phyloP scores from a whole-genome alignment of 1,140 invertebrate genomes.

The Cataglyphis hispanica region DNA sequence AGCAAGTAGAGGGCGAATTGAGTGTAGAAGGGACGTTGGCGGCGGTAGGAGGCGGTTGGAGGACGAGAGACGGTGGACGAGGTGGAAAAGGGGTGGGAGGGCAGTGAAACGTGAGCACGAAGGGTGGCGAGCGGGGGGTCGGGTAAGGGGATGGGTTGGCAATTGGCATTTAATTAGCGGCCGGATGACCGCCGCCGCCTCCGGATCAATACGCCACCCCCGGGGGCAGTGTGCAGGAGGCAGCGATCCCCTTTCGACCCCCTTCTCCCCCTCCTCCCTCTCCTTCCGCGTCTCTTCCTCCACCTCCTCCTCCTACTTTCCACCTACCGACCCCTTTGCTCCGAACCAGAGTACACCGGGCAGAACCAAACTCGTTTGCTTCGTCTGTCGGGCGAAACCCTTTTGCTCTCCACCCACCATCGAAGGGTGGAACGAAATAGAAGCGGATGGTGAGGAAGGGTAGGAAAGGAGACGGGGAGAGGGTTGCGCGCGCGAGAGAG shows the following conservation, averaged over 20 bases:
- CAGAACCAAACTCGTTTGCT: slow-evolving; percentile 75
- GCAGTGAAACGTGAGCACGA: slow-evolving; percentile 63
- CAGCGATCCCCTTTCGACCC: slow-evolving; percentile 77
- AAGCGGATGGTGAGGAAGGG: slow-evolving; percentile 11
- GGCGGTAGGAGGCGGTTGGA: slow-evolving; percentile 65
- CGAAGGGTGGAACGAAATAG: slow-evolving; percentile 58
- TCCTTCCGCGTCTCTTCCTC: slow-evolving; percentile 74
- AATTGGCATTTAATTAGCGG: slow-evolving; percentile 87
- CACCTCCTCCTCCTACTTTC: slow-evolving; percentile 72
- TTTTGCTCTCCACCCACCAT: slow-evolving; percentile 60
- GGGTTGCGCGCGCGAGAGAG: slow-evolving; percentile 48
- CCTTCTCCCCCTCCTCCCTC: slow-evolving; percentile 11
- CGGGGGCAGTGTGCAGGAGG: slow-evolving; percentile 85
- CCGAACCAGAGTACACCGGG: slow-evolving; percentile 62
- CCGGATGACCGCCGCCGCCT: slow-evolving; percentile 85
- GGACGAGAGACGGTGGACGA: slow-evolving; percentile 67
- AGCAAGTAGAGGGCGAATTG: slow-evolving; percentile 77
- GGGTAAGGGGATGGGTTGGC: slow-evolving; percentile 79
- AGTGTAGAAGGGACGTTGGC: slow-evolving; percentile 68
- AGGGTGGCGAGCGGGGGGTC: slow-evolving; percentile 59
- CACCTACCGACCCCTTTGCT: slow-evolving; percentile 66
- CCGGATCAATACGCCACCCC: slow-evolving; percentile 84
- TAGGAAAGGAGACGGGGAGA: slow-evolving; percentile 35
- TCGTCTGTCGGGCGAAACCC: slow-evolving; percentile 69
- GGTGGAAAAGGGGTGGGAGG: slow-evolving; percentile 17